Evolutionary conservation across 1,140 invertebrate genomes (phyloP).

Genomic region (Pogonomyrmex californicus): DNA sequence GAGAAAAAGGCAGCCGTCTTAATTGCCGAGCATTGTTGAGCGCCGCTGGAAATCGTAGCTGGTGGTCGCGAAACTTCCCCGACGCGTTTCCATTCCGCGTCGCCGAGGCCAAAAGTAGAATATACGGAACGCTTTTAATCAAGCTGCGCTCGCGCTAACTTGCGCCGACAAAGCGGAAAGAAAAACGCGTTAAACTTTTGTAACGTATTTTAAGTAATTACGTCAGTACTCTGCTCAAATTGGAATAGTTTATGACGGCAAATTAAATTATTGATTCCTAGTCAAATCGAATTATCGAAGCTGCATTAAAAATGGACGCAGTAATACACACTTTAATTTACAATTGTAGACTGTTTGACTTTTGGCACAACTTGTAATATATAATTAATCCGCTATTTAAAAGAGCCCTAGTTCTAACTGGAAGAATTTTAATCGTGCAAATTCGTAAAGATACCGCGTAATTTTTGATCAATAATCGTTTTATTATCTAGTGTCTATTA

Average conservation of each 20-base stretch:
- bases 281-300: neutral
- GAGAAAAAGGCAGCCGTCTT: neutral
- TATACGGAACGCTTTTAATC: slow-evolving; percentile 3
- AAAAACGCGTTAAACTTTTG: neutral
- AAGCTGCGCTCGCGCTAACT: neutral
- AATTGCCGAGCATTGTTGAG: slow-evolving; percentile 25
- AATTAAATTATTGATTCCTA: neutral
- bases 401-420: neutral
- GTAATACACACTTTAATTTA: neutral
- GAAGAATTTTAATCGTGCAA: neutral
- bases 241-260: neutral
- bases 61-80: neutral
- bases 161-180: neutral
- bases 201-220: neutral
- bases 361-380: neutral
- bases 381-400: neutral
- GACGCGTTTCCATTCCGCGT: slow-evolving; percentile 17
- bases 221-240: neutral
- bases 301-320: neutral
- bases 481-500: neutral
- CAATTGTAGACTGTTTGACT: neutral
- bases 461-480: neutral
- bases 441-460: neutral
- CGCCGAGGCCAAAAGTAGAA: neutral
- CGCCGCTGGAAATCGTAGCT: slow-evolving; percentile 5